Evolutionary conservation across 1,140 invertebrate species (phyloP), one percentile per base, ranked within the genome.

Genomic region (Zaprionus davidi): DNA sequence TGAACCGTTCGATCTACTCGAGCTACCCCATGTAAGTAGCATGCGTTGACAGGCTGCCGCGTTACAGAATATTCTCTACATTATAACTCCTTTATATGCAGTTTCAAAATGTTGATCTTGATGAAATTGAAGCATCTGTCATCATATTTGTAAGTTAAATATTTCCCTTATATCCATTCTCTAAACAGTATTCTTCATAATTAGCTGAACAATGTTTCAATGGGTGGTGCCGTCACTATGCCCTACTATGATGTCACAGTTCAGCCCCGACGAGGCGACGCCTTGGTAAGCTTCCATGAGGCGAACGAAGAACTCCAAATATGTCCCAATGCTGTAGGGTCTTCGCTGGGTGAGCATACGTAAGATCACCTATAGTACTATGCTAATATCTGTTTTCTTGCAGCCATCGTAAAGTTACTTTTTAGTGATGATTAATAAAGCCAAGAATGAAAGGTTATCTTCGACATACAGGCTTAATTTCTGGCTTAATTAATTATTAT

Each of bases 121-220:
- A 57, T 1, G 26, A 74, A 13, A 22, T 86, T 1, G 56, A 64
- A 20, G 60, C 66, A 11, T 67, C 67, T 3, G 73, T 49, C 1
- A 70, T 88, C 2, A 34, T 88, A 15, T 83, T 87, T 58, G 83
- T 87, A 36, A 65, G 84, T 80, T 1, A 1, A 7, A 9, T 17
- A 17, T 17, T 9, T 7, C 5, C 6, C 13, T 0, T 0, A 3
- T 13, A 1, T 7, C 17, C 6, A 11, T 1, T 6, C 2, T 17
- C 12, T 20, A 6, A 13, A 11, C 13, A 3, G 4, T 44, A 17
- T 17, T 20, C 7, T n/a, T 3, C 1, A 3, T 9, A 5, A 0
- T 6, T 12, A 87, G 83, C 46, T 87, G 0, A 83, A 67, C 3
- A 65, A 87, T 28, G 26, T 78, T 2, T 7, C 31, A 1, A 7